A percentile compares a stretch with the other conserved stretches of the same genome.
Evolutionary conservation across 2,113 vertebrate genomes (phyloP).

Genomic region (Syngnathus scovelli): DNA sequence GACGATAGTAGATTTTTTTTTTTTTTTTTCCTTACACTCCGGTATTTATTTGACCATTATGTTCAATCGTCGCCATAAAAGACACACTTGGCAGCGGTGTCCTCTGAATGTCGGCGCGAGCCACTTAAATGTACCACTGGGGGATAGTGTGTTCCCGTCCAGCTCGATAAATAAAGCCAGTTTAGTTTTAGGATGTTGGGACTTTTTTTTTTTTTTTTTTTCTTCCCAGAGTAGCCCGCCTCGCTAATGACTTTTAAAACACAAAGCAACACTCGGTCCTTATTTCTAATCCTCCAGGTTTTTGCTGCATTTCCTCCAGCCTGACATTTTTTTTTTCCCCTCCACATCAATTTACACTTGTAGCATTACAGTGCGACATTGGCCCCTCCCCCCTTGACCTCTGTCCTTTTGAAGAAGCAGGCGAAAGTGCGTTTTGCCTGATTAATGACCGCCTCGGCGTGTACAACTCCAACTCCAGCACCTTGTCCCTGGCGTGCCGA

Average conservation of each 20-base stretch:
- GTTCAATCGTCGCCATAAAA: constrained; percentile 75
- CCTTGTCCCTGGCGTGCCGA: constrained; percentile 59
- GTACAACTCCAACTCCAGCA: constrained; percentile 45
- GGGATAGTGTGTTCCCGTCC: constrained; percentile 57
- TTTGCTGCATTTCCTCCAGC: constrained; percentile 52
- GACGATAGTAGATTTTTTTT: constrained; percentile 65
- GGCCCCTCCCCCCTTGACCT: constrained; percentile 71
- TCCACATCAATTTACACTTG: constrained; percentile 69
- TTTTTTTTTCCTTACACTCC: constrained; percentile 65
- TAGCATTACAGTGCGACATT: constrained; percentile 66
- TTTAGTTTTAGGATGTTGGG: constrained; percentile 33
- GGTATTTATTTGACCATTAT: constrained; percentile 76
- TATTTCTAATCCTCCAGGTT: constrained; percentile 46
- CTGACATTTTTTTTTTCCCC: neutral
- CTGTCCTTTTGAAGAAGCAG: constrained; percentile 59
- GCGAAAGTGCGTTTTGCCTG: constrained; percentile 66
- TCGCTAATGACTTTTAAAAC: constrained; percentile 8
- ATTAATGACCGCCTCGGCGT: constrained; percentile 66
- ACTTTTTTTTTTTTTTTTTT: constrained; percentile 5
- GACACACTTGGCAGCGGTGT: constrained; percentile 64
- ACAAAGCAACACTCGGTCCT: constrained; percentile 48
- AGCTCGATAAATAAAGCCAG: constrained; percentile 58
- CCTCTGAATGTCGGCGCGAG: constrained; percentile 63
- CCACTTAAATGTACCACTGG: constrained; percentile 67
- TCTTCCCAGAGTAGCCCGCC: neutral